phyloP scores from a whole-genome alignment of 2,113 vertebrate genomes.

The Atractosteus spatula region DNA sequence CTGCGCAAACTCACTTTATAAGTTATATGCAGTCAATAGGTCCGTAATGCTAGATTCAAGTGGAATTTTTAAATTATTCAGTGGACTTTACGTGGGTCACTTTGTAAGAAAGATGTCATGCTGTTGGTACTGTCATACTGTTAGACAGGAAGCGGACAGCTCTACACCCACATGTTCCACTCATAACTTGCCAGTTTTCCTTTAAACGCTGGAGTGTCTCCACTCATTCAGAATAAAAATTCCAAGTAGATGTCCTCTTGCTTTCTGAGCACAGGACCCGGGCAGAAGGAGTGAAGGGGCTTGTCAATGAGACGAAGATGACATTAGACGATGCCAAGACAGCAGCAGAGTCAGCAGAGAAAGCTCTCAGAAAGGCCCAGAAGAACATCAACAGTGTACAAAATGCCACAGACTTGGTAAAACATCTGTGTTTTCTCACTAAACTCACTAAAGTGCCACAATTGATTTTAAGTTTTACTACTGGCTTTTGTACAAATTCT shows the following conservation, averaged over 20 bases:
- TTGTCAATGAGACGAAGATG: conserved; percentile 43
- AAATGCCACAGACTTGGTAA: conserved; percentile 48
- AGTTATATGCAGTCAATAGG: too few relatives aligned
- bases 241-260: neutral
- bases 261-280: conserved; percentile 50
- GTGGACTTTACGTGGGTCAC: too few relatives aligned
- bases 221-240: too few relatives aligned
- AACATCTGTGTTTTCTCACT: neutral
- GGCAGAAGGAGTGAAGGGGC: conserved; percentile 56
- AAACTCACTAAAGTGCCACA: neutral
- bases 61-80: too few relatives aligned
- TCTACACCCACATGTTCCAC: too few relatives aligned
- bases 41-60: too few relatives aligned
- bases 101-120: too few relatives aligned
- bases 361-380: conserved; percentile 45
- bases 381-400: conserved; percentile 51
- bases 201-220: too few relatives aligned
- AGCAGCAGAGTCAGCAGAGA: conserved; percentile 48
- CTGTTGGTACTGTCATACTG: too few relatives aligned
- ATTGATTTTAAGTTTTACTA: neutral
- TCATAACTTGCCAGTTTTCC: too few relatives aligned
- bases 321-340: conserved; percentile 45
- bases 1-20: too few relatives aligned
- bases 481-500: neutral
- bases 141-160: too few relatives aligned